Percentiles rank a stretch among this genome's conserved stretches.
Conservation (phyloP, 2,113 vertebrate genomes). For the Mesitornis unicolor region DNA sequence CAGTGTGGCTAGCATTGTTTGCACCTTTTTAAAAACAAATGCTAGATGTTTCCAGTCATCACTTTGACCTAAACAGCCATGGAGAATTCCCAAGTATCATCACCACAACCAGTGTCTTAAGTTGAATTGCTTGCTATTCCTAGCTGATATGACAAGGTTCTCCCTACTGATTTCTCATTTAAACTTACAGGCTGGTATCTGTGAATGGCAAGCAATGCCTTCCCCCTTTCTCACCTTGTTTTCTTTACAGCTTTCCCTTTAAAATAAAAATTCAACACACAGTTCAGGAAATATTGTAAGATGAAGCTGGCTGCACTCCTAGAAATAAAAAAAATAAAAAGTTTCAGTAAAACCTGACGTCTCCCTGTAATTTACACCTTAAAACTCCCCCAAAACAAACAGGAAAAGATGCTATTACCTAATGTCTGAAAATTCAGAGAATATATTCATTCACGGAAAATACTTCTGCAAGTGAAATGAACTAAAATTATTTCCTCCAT, state of each 20-base stretch:
- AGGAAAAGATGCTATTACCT: conserved; percentile 63
- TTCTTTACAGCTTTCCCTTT: background rate
- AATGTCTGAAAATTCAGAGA: conserved; percentile 60
- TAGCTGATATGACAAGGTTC: background rate
- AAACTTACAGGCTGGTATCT: background rate
- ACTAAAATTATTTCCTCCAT: background rate
- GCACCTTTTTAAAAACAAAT: background rate
- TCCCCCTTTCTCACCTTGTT: rapidly evolving
- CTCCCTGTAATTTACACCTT: conserved; percentile 15
- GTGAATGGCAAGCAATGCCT: background rate
- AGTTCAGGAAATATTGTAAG: background rate
- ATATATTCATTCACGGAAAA: conserved; percentile 46
- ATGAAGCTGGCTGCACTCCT: background rate
- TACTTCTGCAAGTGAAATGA: background rate
- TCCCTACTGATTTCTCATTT: background rate
- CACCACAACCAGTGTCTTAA: background rate
- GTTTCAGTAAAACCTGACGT: background rate
- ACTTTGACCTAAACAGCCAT: background rate
- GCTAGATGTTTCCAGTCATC: background rate
- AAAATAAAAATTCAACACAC: background rate
- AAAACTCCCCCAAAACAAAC: background rate
- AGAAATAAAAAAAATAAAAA: background rate
- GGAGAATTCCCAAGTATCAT: background rate
- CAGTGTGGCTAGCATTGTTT: background rate
- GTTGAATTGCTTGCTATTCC: background rate